phyloP scores from a whole-genome alignment of 2,113 vertebrate genomes.

The Pheucticus melanocephalus region DNA sequence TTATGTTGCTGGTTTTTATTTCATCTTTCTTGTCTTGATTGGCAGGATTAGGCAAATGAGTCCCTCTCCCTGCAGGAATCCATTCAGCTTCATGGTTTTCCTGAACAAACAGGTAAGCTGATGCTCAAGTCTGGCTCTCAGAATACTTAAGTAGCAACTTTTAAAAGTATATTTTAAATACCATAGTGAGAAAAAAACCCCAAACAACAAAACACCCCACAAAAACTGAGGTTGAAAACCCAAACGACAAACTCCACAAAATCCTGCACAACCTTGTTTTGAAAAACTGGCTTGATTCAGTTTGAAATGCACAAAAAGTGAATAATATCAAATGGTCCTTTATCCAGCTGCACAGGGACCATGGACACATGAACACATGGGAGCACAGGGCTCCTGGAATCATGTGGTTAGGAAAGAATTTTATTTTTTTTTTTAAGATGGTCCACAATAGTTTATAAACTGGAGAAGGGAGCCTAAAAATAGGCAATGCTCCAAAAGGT shows the following conservation, averaged over 20 bases:
- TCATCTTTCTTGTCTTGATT: not conserved
- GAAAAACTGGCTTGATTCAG: not conserved
- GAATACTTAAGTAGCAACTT: not conserved
- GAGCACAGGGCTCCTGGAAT: not conserved
- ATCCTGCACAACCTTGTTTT: not conserved
- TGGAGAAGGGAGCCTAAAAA: not conserved
- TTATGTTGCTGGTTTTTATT: not conserved
- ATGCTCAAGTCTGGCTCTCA: not conserved
- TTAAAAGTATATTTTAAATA: not conserved
- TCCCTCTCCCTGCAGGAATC: not conserved
- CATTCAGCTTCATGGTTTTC: not conserved
- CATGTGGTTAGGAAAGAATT: rapidly evolving
- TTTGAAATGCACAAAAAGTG: not conserved
- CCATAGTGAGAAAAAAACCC: not conserved
- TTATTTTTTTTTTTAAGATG: not conserved
- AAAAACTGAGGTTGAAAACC: rapidly evolving
- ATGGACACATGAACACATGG: rapidly evolving
- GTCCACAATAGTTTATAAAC: not conserved
- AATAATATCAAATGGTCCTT: not conserved
- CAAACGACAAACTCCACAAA: not conserved
- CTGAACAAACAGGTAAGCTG: not conserved
- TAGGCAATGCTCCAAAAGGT: not conserved
- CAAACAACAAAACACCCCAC: not conserved
- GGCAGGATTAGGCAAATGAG: not conserved
- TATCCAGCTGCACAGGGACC: not conserved